Base-by-base conservation (phyloP, 2,113 vertebrate genomes). In the Prolemur simus region DNA sequence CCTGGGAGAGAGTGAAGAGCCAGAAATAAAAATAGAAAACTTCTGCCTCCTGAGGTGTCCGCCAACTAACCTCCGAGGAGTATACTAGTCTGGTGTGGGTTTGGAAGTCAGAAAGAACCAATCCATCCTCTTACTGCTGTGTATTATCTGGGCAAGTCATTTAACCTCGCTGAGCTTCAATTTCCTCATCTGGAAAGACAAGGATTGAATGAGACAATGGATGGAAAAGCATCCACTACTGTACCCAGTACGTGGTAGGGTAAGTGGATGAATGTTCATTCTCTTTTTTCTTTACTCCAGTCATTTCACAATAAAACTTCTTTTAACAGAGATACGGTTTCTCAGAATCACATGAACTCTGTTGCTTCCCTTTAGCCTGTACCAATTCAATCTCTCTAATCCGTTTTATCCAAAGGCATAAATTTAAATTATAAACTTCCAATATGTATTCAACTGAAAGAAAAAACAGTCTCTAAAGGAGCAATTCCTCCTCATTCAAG, bases 371-470 rank as follows among this genome's bases (percentile, higher is more conserved):
- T 37, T 81, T 77, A 96, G 58, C 11, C 73, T 86, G 4, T 32
- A 91, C 29, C 76, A 96, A 76, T 45, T 69, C 63, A 86, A 45
- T 54, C 27, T 47, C 49, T 71, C 54, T 71, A 77, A 64, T 45
- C 18, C 39, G 83, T 58, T 92, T 90, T 63, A 74, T 74, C 81
- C 42, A 89, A 89, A 94, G 90, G 69, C 47, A 73, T 34, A 89
- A 34, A 87, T 54, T 69, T 89, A 78, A 66, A 83, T 32, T 20
- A 77, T 49, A 94, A 92, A 87, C 45, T 4, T 80, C 21, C 66
- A 80, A 21, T 54, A 42, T 23, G 39, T 81, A n/a, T 68, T 91
- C 32, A 89, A 80, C 37, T 17, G 9, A 21, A 82, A 78, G 54
- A 87, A 42, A 74, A 54, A 64, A 58, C 34, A 58, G 63, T 81